Percentiles rank a stretch among this genome's conserved stretches.
Evolutionary conservation across 2,797 vertebrate species (phyloP).

Genomic region (Lepus townsendii): DNA sequence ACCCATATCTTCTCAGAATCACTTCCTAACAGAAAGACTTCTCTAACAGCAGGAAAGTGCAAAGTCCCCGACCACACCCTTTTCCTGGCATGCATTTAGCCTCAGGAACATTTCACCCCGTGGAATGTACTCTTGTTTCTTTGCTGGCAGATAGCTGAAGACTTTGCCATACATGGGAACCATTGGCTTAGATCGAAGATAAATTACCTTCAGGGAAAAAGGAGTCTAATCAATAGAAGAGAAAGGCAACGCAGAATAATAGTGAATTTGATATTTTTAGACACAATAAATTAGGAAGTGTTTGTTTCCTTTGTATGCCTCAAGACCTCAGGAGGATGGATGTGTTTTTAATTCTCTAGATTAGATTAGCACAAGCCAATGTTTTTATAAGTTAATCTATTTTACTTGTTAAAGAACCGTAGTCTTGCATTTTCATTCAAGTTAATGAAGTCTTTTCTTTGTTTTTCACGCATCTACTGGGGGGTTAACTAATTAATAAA

Average conservation of each 20-base stretch:
- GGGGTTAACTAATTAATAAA: constrained; percentile 21
- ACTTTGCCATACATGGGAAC: not conserved
- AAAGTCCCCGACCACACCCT: not conserved
- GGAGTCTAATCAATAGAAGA: not conserved
- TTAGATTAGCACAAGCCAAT: not conserved
- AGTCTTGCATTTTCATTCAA: not conserved
- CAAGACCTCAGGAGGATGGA: not conserved
- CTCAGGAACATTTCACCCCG: not conserved
- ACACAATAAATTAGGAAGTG: not conserved
- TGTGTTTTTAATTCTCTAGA: not conserved
- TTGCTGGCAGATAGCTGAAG: not conserved
- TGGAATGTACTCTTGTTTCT: not conserved
- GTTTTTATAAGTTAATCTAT: not conserved
- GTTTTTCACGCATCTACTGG: not conserved
- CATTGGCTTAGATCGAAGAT: not conserved
- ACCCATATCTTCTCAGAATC: not conserved
- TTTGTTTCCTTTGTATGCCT: not conserved
- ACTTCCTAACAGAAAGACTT: not conserved
- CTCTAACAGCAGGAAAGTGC: not conserved
- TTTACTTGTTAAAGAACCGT: not conserved
- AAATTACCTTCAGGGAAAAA: not conserved
- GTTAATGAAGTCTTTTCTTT: constrained; percentile 37
- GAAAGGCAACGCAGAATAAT: not conserved
- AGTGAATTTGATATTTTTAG: not conserved
- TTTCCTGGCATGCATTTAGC: not conserved